Conservation (phyloP, 2,888 invertebrate species). For the Chaitophorus viminalis region DNA sequence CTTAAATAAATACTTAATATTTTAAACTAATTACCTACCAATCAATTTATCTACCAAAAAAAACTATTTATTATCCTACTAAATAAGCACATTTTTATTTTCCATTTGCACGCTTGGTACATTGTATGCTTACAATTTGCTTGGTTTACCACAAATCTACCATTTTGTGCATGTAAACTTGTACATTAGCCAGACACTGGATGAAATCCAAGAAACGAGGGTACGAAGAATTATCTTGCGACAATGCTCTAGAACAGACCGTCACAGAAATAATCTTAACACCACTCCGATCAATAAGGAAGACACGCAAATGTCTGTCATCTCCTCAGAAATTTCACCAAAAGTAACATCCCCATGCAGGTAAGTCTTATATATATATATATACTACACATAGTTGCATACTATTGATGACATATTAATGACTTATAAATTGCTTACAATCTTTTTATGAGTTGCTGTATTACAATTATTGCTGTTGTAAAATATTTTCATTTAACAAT, state of each 20-base stretch:
- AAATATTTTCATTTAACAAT: constrained; percentile 3
- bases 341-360: constrained; percentile 37
- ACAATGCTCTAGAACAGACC: constrained; percentile 23
- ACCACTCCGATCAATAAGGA: constrained; percentile 23
- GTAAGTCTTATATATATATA: constrained; percentile 26
- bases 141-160: constrained; percentile 52
- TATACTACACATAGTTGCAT: background rate
- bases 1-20: background rate
- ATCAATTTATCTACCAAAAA: background rate
- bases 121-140: constrained; percentile 41
- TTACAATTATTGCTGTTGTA: constrained; percentile 18
- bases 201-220: constrained; percentile 58
- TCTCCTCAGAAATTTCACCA: constrained; percentile 34
- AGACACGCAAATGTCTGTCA: constrained; percentile 38
- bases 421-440: background rate
- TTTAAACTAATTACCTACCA: background rate
- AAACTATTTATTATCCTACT: constrained; percentile 3
- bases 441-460: constrained; percentile 23
- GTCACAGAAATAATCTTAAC: constrained; percentile 44
- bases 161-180: constrained; percentile 59
- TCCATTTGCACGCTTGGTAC: constrained; percentile 60
- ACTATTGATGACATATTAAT: background rate
- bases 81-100: constrained; percentile 58
- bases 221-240: constrained; percentile 59
- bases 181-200: constrained; percentile 53